A percentile compares a stretch with the other conserved stretches of the same genome.
Conservation (phyloP, 2,113 vertebrate genomes). For the Bambusicola thoracicus region DNA sequence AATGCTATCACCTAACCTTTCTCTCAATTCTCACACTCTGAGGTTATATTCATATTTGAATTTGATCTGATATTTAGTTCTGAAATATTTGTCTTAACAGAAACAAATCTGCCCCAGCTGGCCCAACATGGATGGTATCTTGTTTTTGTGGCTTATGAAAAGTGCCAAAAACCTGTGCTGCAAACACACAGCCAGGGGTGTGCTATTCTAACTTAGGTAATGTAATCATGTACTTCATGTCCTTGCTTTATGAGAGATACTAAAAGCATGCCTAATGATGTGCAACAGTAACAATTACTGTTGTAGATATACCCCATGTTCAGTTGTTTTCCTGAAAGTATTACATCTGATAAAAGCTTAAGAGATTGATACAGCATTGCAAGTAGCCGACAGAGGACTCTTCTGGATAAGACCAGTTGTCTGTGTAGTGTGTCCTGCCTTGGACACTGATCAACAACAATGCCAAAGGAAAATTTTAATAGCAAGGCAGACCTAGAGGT, state of each 20-base stretch:
- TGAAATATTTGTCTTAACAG: neutral
- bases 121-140: neutral
- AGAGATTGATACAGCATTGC: neutral
- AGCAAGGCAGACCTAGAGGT: neutral
- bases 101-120: neutral
- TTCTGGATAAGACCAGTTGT: neutral
- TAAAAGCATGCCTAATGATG: neutral
- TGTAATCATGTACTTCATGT: neutral
- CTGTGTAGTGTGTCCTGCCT: neutral
- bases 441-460: neutral
- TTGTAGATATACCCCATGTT: neutral
- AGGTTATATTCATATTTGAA: neutral
- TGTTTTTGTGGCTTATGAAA: neutral
- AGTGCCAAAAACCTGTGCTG: neutral
- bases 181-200: neutral
- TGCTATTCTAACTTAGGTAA: neutral
- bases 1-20: slow-evolving; percentile 32
- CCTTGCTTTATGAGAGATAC: neutral
- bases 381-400: neutral
- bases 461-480: neutral
- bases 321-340: neutral
- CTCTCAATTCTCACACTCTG: neutral
- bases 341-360: neutral
- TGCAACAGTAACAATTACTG: neutral
- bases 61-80: neutral